These are phyloP conservation scores for Drosophila fungiperda DNA, from an alignment of 2,888 invertebrate species.

Conservation along the genomic window DNA sequence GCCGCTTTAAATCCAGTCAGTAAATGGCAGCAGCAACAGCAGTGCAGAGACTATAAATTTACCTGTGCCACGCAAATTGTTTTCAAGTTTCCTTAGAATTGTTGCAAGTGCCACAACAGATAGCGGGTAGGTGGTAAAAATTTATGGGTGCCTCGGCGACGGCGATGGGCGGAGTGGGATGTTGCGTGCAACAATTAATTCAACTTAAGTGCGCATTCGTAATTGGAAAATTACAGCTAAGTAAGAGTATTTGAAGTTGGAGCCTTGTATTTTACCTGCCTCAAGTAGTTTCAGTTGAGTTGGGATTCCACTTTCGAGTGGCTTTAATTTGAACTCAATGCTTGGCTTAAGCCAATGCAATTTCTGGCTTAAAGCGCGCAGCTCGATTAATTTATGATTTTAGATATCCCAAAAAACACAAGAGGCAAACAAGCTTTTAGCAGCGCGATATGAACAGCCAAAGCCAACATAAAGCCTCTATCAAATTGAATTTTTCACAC, in stretches of 20 bases:
- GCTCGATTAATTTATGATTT: slow-evolving; percentile 67
- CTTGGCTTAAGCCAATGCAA: slow-evolving; percentile 11
- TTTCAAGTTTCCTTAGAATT: slow-evolving; percentile 53
- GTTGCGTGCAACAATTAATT: slow-evolving; percentile 70
- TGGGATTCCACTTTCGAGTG: slow-evolving; percentile 26
- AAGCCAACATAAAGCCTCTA: slow-evolving; percentile 69
- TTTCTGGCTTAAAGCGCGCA: slow-evolving; percentile 13
- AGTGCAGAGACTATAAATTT: slow-evolving; percentile 48
- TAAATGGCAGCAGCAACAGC: slow-evolving; percentile 21
- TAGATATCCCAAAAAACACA: slow-evolving; percentile 12
- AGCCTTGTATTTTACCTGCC: slow-evolving; percentile 22
- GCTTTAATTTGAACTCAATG: slow-evolving; percentile 70
- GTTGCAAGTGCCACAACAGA: slow-evolving; percentile 62
- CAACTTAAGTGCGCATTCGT: slow-evolving; percentile 77
- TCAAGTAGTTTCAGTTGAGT: slow-evolving; percentile 44
- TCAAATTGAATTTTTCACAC: slow-evolving; percentile 75
- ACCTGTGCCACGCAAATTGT: slow-evolving; percentile 64
- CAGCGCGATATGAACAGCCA: slow-evolving; percentile 53
- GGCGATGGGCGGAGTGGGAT: slow-evolving; percentile 5
- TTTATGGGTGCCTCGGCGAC: slow-evolving; percentile 45
- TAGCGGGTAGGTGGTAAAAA: slow-evolving; percentile 34
- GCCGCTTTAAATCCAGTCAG: slow-evolving; percentile 55
- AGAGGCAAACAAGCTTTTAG: slow-evolving; percentile 60
- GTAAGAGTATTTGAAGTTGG: slow-evolving; percentile 48
- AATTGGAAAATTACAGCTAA: slow-evolving; percentile 72